Conservation (phyloP, 1,140 invertebrate species). For the Physella acuta region DNA sequence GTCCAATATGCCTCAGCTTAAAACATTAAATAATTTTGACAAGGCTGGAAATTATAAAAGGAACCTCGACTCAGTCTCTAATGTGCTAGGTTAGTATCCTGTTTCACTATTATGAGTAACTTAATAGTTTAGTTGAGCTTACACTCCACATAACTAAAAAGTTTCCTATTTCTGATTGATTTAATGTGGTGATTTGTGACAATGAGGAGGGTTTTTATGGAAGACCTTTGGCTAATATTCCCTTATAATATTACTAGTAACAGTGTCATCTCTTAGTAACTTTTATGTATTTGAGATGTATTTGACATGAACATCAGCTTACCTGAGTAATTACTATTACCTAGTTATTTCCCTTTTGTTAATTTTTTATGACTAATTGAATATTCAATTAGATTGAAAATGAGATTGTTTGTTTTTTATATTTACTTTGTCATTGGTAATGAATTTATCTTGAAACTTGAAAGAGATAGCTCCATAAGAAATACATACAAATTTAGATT, state of each 20-base stretch:
- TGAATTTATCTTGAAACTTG: no score
- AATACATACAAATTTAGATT: no score
- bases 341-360: no score
- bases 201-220: background rate
- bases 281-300: no score
- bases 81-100: constrained; percentile 17
- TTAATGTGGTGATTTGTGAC: background rate
- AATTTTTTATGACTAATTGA: no score
- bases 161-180: background rate
- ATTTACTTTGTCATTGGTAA: no score
- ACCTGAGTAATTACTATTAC: no score
- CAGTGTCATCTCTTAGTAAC: no score
- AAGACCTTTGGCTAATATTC: background rate
- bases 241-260: background rate
- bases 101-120: background rate
- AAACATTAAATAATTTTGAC: constrained; percentile 13
- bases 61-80: background rate
- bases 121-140: background rate
- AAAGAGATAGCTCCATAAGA: no score
- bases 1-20: background rate
- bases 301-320: no score
- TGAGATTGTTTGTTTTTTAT: no score
- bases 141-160: background rate
- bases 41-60: background rate
- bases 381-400: no score